Evolutionary conservation across 2,888 invertebrate genomes (phyloP), one percentile per base, ranked within the genome.

Genomic region (Calephelis perditalis): DNA sequence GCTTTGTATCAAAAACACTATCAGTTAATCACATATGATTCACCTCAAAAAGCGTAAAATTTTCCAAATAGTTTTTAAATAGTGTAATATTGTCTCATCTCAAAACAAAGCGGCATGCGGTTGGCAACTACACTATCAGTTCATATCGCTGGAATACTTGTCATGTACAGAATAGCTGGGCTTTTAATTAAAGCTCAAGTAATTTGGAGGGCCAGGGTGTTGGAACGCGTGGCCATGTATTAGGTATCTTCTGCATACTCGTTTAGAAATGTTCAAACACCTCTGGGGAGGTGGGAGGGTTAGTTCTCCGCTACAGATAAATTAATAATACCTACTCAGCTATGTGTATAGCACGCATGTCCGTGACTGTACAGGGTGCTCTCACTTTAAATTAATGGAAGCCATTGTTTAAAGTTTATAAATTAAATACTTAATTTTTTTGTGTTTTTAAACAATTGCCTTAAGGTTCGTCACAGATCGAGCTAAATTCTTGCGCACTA

Each of bases 221-320:
- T 68, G 71, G 78, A 76, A 78, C 77, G 80, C 79, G 72, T 80
- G 82, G 78, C 81, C 81, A 80, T 83, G 83, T 84, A 79, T 82
- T 79, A 81, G 79, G 79, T 75, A 84, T 84, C 82, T 84, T 84
- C 83, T 86, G 89, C 88, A 88, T 86, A 87, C 88, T 86, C 88
- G 84, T 87, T 90, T 87, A 80, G 89, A 83, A 84, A 85, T 87
- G 87, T 88, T 89, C 87, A 86, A 89, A 86, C 86, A 83, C 69
- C 71, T 72, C 73, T 71, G 69, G 76, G 74, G 73, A 71, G 74
- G 72, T 67, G 76, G 73, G 70, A 77, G 78, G 87, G 86, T 89
- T 88, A 90, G 89, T 89, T 89, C 87, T 79, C 77, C 77, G 78
- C 83, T 84, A 85, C 85, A 87, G 86, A 88, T 90, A 90, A 88